Base-by-base conservation (phyloP, 2,888 invertebrate genomes). In the Noctua comes region DNA sequence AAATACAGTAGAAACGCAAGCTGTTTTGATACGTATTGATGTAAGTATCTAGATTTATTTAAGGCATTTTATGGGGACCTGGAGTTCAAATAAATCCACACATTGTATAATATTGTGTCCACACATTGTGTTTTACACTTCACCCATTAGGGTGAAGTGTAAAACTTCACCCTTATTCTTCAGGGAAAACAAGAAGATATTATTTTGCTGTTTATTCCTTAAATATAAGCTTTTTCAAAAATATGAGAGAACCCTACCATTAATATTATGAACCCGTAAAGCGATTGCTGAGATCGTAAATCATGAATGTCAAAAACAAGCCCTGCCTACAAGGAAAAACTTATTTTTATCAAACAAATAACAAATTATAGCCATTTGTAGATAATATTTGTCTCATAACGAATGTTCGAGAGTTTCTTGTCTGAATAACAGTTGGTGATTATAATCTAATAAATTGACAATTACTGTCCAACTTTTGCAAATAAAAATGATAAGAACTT, bases 241-340 rank as follows among this genome's bases (percentile, higher is more conserved):
- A 62, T 18, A 3, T 3, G n/a, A 66, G 21, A 31, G n/a, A 48
- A 65, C 43, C 51, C 21, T 51, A 24, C 46, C 40, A 66, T 72
- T 36, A 73, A 76, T 73, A 64, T 59, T 73, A 64, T 46, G 51
- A 77, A 77, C 75, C 59, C 51, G 27, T 72, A 31, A 70, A 72
- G 18, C 73, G 66, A 75, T 73, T 68, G 40, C 24, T 59, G 8
- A 57, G 57, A 73, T 86, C 78, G 59, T 86, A 70, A 82, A 82
- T 86, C 83, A 86, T 43, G 57, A 77, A 70, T 57, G 83, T 82
- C 84, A 73, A 82, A 77, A 82, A 83, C 78, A 84, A 78, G 73
- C 43, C 48, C 57, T 43, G 66, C 64, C n/a, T n/a, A 71, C 51
- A 73, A 76, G 72, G 40, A 72, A 74, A 36, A 64, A 80, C 68